Percentiles rank a stretch among this genome's conserved stretches.
Conservation (phyloP, 1,140 invertebrate genomes). For the Drosophila rhopaloa region DNA sequence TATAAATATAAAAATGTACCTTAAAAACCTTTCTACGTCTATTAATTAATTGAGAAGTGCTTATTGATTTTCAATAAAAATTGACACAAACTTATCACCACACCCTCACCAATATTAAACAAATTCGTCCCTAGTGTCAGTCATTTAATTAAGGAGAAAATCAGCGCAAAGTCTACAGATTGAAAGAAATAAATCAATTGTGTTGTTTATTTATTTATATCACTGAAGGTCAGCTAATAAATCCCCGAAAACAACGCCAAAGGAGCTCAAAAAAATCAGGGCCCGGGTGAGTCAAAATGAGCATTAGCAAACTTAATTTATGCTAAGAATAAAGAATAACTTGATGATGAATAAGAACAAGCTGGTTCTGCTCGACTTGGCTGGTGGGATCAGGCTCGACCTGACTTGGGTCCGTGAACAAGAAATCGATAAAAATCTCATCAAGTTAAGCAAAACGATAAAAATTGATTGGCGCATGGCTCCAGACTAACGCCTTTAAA, state of each 20-base stretch:
- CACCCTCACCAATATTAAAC: background rate
- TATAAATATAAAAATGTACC: no score
- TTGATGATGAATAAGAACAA: conserved; percentile 38
- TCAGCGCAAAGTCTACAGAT: conserved; percentile 11
- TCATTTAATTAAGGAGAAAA: conserved; percentile 28
- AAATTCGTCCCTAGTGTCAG: background rate
- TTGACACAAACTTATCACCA: no score
- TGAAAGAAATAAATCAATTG: conserved; percentile 4
- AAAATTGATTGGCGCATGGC: conserved; percentile 70
- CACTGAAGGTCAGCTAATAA: conserved; percentile 69
- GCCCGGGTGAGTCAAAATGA: conserved; percentile 32
- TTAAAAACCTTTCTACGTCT: no score
- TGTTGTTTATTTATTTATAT: conserved; percentile 56
- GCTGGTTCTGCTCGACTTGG: conserved; percentile 15
- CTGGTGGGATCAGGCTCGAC: conserved; percentile 10
- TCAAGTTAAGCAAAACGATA: conserved; percentile 80
- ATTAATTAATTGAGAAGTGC: no score
- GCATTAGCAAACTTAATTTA: conserved; percentile 74
- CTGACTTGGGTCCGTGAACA: conserved; percentile 18
- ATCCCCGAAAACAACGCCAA: conserved; percentile 38
- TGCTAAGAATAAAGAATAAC: conserved; percentile 54
- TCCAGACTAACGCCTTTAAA: conserved; percentile 37
- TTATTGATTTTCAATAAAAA: no score
- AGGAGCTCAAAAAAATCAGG: conserved; percentile 32
- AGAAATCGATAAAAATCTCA: conserved; percentile 78